Percentiles rank a stretch among this genome's conserved stretches.
Conservation (phyloP, 30 jellyfish, hydroid and myxozoan genomes). For the Nemopilema nomurai region DNA sequence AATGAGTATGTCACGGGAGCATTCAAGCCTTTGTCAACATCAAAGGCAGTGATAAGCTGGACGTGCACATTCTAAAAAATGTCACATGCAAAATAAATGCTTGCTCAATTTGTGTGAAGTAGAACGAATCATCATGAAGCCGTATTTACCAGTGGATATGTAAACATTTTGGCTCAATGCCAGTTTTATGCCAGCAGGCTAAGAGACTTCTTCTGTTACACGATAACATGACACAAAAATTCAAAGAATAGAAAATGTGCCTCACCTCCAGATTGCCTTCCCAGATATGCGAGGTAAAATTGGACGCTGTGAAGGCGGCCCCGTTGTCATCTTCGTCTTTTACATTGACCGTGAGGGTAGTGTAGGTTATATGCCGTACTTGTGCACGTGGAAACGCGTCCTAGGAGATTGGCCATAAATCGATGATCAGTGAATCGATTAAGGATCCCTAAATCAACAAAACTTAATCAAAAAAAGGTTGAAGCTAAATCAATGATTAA, state of each 20-base stretch:
- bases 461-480: background rate
- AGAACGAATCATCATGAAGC: too few species aligned
- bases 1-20: conserved; percentile 72
- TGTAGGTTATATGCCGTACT: conserved; percentile 63
- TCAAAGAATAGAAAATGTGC: too few species aligned
- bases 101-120: too few species aligned
- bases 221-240: too few species aligned
- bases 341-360: conserved; percentile 48
- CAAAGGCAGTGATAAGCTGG: conserved; percentile 49
- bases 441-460: background rate
- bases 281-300: conserved; percentile 69
- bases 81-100: background rate
- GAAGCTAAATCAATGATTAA: background rate
- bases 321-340: conserved; percentile 75
- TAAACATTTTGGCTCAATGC: too few species aligned
- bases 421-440: background rate
- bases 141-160: too few species aligned
- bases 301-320: conserved; percentile 63
- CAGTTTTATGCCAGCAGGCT: too few species aligned
- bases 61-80: conserved; percentile 52
- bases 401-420: background rate
- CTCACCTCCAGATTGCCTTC: conserved; percentile 71
- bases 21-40: conserved; percentile 61
- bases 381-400: conserved; percentile 72
- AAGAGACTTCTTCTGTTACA: too few species aligned